Evolutionary conservation across 2,797 vertebrate genomes (phyloP), one percentile per base, ranked within the genome.

Genomic region (Sebastes minor): DNA sequence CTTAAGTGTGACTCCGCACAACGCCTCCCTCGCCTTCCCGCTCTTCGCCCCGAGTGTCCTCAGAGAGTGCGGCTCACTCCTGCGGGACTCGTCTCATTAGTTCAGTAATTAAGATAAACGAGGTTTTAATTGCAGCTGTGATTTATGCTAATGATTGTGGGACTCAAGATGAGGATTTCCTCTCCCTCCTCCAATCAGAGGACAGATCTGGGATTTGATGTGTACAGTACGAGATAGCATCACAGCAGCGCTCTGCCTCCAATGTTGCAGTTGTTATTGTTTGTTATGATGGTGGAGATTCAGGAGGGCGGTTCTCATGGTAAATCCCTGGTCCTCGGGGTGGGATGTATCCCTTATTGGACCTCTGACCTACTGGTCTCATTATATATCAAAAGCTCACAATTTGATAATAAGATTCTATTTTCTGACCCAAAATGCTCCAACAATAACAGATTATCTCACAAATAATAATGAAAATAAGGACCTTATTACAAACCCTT

Each of bases 31-130:
- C 22, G 74, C 89, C 71, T 79, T 68, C 56, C 63, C 27, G 28
- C 87, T 90, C 86, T 77, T 91, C 85, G 63, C 88, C 86, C 85
- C 38, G 28, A 86, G 81, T 89, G 89, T 95, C 94, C 94, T 95
- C 91, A 13, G 92, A 92, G 94, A 94, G 80, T 80, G 63, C 33
- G 32, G 70, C 78, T 91, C 82, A 28, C 86, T 96, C 96, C 93
- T 86, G 86, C 30, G 93, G 94, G 95, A 96, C 94, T 91, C 91
- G 92, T 96, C 95, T 95, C 95, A 96, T 96, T 96, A 96, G 94
- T 92, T 94, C 90, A 74, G 95, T 96, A 96, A 96, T 96, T 96
- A 96, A 96, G 95, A 96, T 96, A 96, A 96, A 96, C 87, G 91
- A 92, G 92, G 84, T 94, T 95, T 96, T 96, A 96, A 96, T 96